These are phyloP conservation scores for Climacteris rufus DNA, from an alignment of 2,113 vertebrate species.

Conservation along the genomic window DNA sequence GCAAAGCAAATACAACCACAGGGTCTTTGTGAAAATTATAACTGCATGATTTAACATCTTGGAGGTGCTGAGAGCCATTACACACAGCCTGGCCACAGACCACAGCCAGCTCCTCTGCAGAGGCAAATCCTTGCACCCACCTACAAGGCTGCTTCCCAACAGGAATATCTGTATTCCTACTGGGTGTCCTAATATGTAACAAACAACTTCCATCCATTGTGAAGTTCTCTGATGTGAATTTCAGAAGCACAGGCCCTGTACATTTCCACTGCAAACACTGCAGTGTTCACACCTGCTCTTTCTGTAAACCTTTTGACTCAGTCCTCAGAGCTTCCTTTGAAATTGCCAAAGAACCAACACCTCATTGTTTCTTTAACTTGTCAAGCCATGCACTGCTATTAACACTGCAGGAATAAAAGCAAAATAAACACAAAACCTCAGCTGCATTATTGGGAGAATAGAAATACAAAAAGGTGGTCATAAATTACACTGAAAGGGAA, in stretches of 20 bases:
- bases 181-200: fast-evolving
- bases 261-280: background rate
- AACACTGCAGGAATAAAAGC: background rate
- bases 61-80: background rate
- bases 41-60: background rate
- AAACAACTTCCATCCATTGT: background rate
- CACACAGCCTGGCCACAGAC: fast-evolving
- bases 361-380: background rate
- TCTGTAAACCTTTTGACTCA: background rate
- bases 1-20: background rate
- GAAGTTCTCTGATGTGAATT: background rate
- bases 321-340: background rate
- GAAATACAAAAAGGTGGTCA: background rate
- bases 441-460: background rate
- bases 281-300: background rate
- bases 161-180: background rate
- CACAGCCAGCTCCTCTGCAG: background rate
- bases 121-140: background rate
- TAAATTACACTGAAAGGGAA: background rate
- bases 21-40: background rate
- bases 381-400: background rate
- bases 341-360: background rate
- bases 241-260: background rate
- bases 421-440: background rate
- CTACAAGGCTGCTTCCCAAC: background rate